Conservation (phyloP, 2,113 vertebrate genomes). For the Phalacrocorax carbo region DNA sequence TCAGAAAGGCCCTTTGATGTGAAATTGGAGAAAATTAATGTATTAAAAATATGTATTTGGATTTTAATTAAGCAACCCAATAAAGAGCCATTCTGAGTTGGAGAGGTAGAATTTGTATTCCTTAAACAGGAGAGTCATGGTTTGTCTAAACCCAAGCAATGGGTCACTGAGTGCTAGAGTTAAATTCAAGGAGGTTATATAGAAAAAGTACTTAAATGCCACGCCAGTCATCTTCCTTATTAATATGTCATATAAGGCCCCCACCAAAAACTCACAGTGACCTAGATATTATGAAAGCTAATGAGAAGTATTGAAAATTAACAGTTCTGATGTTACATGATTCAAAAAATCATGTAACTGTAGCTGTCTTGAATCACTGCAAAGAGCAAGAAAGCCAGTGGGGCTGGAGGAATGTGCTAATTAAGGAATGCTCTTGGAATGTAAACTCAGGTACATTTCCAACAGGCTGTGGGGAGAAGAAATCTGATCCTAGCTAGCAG, state of each 20-base stretch:
- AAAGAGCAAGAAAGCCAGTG: neutral
- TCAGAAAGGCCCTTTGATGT: conserved; percentile 28
- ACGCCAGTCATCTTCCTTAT: neutral
- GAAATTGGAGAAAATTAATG: conserved; percentile 19
- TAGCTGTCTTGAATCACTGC: neutral
- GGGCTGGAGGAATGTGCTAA: neutral
- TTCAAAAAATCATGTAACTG: neutral
- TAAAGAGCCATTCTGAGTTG: neutral
- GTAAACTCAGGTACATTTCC: conserved; percentile 12
- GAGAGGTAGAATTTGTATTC: neutral
- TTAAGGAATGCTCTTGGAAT: conserved; percentile 3
- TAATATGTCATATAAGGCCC: neutral
- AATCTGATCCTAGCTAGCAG: neutral
- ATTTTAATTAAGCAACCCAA: neutral
- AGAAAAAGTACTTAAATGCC: neutral
- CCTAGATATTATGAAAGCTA: neutral
- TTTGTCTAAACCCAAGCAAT: neutral
- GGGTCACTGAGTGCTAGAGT: neutral
- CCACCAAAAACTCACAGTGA: neutral
- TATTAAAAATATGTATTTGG: neutral
- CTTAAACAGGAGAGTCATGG: neutral
- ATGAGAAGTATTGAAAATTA: neutral
- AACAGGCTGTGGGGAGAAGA: neutral
- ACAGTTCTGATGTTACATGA: neutral
- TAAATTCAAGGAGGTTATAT: neutral